Evolutionary conservation across 1,140 invertebrate species (phyloP).

Genomic region (Limonius californicus): DNA sequence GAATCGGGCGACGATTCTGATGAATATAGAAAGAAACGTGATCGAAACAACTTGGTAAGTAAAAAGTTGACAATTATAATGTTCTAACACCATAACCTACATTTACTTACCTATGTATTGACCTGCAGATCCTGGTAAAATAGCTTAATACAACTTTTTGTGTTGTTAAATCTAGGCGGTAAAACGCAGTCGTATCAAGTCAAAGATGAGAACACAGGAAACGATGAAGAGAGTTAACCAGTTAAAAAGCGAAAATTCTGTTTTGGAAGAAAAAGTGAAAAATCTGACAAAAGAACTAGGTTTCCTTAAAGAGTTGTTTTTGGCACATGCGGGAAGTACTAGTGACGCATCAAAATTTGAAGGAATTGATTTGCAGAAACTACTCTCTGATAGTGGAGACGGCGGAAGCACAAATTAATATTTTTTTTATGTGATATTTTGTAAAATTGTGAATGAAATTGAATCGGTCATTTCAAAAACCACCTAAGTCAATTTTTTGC

Average conservation of each 20-base stretch:
- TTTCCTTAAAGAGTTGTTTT: conserved; percentile 83
- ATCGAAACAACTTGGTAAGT: conserved; percentile 77
- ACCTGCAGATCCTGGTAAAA: conserved; percentile 11
- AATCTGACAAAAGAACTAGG: conserved; percentile 78
- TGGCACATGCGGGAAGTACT: conserved; percentile 68
- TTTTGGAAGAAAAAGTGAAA: conserved; percentile 81
- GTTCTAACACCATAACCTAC: conserved; percentile 15
- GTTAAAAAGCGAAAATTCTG: conserved; percentile 77
- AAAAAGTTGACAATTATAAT: neutral
- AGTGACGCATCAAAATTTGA: conserved; percentile 49
- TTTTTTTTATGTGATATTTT: too few species aligned
- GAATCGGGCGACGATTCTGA: conserved; percentile 64
- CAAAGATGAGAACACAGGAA: conserved; percentile 75
- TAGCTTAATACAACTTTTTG: conserved; percentile 13
- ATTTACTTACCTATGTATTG: neutral
- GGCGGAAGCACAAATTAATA: too few species aligned
- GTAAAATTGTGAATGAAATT: too few species aligned
- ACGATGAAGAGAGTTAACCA: conserved; percentile 74
- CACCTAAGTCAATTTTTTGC: too few species aligned
- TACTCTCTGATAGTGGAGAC: conserved; percentile 54
- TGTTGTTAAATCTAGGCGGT: conserved; percentile 66
- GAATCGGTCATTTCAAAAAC: too few species aligned
- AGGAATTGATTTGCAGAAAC: conserved; percentile 52
- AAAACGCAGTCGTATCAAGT: conserved; percentile 83
- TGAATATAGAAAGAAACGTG: conserved; percentile 74